Percentiles rank a stretch among this genome's conserved stretches.
phyloP scores from a whole-genome alignment of 2,888 invertebrate species.

The Dasysyrphus tricinctus region DNA sequence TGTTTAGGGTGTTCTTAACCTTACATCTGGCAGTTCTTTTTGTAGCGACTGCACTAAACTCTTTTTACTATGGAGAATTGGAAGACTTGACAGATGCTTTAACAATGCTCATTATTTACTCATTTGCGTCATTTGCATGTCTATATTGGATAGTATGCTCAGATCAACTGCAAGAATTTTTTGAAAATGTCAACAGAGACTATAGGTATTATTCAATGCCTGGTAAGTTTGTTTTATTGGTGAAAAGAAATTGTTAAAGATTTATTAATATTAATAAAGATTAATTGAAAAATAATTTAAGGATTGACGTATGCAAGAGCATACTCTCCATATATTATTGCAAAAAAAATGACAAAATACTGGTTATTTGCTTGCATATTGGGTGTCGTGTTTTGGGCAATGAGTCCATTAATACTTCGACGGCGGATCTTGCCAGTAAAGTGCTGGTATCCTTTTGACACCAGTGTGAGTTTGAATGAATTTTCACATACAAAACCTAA shows the following conservation, averaged over 20 bases:
- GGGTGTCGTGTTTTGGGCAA: slow-evolving; percentile 79
- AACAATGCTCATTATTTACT: slow-evolving; percentile 79
- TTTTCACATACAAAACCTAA: not conserved
- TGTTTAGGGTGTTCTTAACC: slow-evolving; percentile 72
- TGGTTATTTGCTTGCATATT: slow-evolving; percentile 78
- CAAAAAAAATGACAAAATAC: slow-evolving; percentile 74
- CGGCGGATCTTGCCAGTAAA: slow-evolving; percentile 78
- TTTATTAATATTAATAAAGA: too few relatives aligned
- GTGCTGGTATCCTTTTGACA: slow-evolving; percentile 82
- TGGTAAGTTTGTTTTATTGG: slow-evolving; percentile 68
- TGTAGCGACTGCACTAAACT: slow-evolving; percentile 78
- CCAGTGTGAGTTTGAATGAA: slow-evolving; percentile 76
- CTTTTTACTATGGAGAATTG: slow-evolving; percentile 77
- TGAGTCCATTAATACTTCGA: slow-evolving; percentile 79
- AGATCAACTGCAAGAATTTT: slow-evolving; percentile 70
- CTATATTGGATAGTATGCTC: slow-evolving; percentile 79
- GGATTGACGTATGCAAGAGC: slow-evolving; percentile 79
- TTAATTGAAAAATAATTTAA: not conserved
- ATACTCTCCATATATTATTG: slow-evolving; percentile 72
- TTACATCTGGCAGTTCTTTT: slow-evolving; percentile 78
- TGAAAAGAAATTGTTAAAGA: not conserved
- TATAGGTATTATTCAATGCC: slow-evolving; percentile 80
- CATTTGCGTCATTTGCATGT: slow-evolving; percentile 78
- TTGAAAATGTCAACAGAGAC: slow-evolving; percentile 77
- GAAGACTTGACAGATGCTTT: slow-evolving; percentile 80